Conservation (phyloP, 2,797 vertebrate genomes). For the Takifugu ocellatus region DNA sequence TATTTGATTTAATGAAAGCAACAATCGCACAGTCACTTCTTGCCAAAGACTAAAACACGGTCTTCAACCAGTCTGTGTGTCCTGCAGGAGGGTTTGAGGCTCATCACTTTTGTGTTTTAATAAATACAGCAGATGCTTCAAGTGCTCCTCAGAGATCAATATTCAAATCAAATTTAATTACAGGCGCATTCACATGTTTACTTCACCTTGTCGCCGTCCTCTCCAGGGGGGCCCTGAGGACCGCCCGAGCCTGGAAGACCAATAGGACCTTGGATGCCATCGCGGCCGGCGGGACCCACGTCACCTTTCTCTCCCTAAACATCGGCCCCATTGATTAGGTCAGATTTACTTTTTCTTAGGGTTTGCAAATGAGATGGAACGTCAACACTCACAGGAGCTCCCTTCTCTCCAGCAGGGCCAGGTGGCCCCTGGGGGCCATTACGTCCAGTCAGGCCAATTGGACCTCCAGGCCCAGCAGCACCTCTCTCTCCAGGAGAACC, state of each 20-base stretch:
- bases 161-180: background rate
- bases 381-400: slow-evolving; percentile 86
- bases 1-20: too few relatives aligned
- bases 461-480: slow-evolving; percentile 90
- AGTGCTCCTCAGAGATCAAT: background rate
- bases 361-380: background rate
- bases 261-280: slow-evolving; percentile 94
- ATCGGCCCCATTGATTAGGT: slow-evolving; percentile 1
- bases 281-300: slow-evolving; percentile 91
- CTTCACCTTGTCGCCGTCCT: slow-evolving; percentile 95
- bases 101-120: too few relatives aligned
- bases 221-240: slow-evolving; percentile 94
- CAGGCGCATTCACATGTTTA: background rate
- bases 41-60: too few relatives aligned
- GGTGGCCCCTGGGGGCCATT: slow-evolving; percentile 94
- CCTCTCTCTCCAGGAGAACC: slow-evolving; percentile 95
- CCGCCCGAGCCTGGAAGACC: slow-evolving; percentile 94
- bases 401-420: slow-evolving; percentile 97
- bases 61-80: background rate
- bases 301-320: slow-evolving; percentile 96
- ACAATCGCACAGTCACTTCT: too few relatives aligned
- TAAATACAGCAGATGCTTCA: too few relatives aligned
- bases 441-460: slow-evolving; percentile 92
- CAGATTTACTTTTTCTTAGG: background rate
- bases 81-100: too few relatives aligned